phyloP scores from a whole-genome alignment of 2,797 vertebrate genomes.

The Periophthalmus magnuspinnatus region DNA sequence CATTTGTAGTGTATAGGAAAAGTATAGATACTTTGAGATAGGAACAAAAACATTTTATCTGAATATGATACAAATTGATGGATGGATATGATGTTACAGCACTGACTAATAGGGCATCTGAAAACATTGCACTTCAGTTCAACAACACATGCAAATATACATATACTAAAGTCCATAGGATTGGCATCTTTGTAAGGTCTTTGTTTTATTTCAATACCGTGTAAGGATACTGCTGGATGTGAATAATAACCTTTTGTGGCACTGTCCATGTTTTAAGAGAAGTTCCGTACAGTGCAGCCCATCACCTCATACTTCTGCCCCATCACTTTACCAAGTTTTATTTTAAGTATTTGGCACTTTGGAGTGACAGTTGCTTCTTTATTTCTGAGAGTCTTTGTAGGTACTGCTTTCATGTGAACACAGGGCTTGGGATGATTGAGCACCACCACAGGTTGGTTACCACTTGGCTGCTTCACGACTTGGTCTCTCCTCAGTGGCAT shows the following conservation, averaged over 20 bases:
- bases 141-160: conserved; percentile 4
- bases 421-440: conserved; percentile 91
- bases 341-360: conserved; percentile 88
- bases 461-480: conserved; percentile 84
- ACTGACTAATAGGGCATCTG: conserved; percentile 14
- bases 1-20: neutral
- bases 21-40: neutral
- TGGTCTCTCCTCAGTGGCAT: conserved; percentile 85
- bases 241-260: conserved; percentile 21
- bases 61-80: conserved; percentile 18
- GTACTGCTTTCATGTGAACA: conserved; percentile 32
- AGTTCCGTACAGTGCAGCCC: conserved; percentile 76
- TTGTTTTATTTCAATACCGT: neutral
- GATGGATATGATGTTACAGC: conserved; percentile 19
- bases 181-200: conserved; percentile 18
- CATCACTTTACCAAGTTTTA: conserved; percentile 90
- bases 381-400: conserved; percentile 20
- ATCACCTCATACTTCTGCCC: conserved; percentile 90
- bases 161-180: conserved; percentile 12
- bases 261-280: conserved; percentile 41
- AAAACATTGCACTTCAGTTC: neutral
- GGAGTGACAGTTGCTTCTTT: conserved; percentile 52
- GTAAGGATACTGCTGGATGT: neutral
- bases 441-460: conserved; percentile 93
- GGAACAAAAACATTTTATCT: neutral